Conservation (phyloP, 2,113 vertebrate genomes). For the Athene cunicularia region DNA sequence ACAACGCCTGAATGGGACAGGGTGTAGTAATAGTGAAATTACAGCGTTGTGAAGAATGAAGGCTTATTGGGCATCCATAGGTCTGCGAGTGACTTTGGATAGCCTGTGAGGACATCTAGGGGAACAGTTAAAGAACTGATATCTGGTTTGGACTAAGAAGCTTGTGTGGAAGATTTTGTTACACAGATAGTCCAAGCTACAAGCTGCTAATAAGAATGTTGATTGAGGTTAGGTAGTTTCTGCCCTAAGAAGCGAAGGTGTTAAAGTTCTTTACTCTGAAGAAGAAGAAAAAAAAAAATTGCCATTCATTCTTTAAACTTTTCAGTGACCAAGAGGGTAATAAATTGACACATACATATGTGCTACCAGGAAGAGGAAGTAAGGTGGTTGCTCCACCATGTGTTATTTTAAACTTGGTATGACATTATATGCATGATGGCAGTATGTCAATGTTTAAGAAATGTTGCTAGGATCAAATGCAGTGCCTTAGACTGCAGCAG, state of each 20-base stretch:
- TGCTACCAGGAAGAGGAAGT: background rate
- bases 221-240: background rate
- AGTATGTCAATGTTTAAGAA: background rate
- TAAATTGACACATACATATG: background rate
- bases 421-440: background rate
- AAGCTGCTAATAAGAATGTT: background rate
- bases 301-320: background rate
- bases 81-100: background rate
- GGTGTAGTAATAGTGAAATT: background rate
- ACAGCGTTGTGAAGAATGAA: background rate
- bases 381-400: background rate
- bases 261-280: background rate
- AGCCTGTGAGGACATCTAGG: conserved; percentile 56
- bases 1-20: background rate
- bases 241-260: background rate
- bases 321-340: background rate
- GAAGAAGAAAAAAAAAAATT: background rate
- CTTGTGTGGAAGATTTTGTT: background rate
- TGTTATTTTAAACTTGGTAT: background rate
- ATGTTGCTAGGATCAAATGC: background rate
- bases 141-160: background rate
- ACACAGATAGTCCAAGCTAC: background rate
- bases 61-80: background rate
- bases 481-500: background rate
- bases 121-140: conserved; percentile 27